Percentiles rank a stretch among this genome's conserved stretches.
phyloP scores from a whole-genome alignment of 2,797 vertebrate genomes.

The Passerculus sandwichensis region DNA sequence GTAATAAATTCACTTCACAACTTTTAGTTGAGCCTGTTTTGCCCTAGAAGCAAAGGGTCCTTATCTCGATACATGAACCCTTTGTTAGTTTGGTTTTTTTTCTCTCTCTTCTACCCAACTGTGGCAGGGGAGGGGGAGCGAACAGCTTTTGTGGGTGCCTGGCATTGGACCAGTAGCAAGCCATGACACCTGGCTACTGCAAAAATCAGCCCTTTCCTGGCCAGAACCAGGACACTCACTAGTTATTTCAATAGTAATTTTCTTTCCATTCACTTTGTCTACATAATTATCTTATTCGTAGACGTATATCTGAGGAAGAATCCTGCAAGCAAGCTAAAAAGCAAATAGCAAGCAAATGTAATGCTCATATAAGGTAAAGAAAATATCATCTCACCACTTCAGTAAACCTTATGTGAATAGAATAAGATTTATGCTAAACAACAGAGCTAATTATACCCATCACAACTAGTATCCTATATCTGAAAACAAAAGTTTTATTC shows the following conservation, averaged over 20 bases:
- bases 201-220: background rate
- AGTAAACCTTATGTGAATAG: background rate
- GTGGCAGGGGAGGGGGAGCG: fast-evolving
- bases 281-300: background rate
- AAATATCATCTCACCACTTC: background rate
- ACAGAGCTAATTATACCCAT: background rate
- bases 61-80: background rate
- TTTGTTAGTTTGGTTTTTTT: background rate
- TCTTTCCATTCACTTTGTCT: background rate
- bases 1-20: background rate
- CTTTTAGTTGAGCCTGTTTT: background rate
- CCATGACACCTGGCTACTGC: background rate
- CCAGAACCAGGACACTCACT: background rate
- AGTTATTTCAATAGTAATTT: background rate
- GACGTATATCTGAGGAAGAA: background rate
- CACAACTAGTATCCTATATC: background rate
- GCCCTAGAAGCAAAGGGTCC: background rate
- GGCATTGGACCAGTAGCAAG: background rate
- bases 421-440: background rate
- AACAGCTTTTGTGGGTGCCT: background rate
- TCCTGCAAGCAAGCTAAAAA: background rate
- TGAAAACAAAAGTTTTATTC: background rate
- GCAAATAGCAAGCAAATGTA: background rate
- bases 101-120: background rate
- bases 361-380: background rate